phyloP scores from a whole-genome alignment of 1,140 invertebrate genomes.

The Nasonia vitripennis region DNA sequence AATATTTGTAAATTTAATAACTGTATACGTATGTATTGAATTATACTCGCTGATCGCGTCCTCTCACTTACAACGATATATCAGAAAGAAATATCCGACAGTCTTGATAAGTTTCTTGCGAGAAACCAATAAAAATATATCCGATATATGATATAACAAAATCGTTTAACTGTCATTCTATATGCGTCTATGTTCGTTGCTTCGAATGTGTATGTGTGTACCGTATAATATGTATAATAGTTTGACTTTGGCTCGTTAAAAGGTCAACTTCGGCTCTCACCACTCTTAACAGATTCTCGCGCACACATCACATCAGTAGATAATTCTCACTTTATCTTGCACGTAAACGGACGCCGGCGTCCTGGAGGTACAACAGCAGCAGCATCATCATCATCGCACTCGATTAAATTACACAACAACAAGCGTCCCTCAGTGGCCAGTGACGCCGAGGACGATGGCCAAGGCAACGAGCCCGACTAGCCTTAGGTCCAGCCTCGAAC shows the following conservation, averaged over 20 bases:
- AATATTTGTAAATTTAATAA: not conserved
- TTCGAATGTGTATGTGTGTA: not conserved
- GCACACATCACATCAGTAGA: not conserved
- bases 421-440: conserved; percentile 16
- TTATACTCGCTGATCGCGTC: not conserved
- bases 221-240: not conserved
- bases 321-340: not conserved
- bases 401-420: not conserved
- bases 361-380: conserved; percentile 18
- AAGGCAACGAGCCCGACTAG: conserved; percentile 56
- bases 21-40: not conserved
- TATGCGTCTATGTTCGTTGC: conserved; percentile 45
- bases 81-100: not conserved
- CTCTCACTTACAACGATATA: not conserved
- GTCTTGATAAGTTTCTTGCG: not conserved
- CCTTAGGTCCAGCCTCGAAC: conserved; percentile 55
- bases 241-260: conserved; percentile 60
- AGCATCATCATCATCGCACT: not conserved
- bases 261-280: not conserved
- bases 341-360: conserved; percentile 49
- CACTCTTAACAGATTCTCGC: not conserved
- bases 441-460: conserved; percentile 33
- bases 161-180: conserved; percentile 2
- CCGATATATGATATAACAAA: not conserved
- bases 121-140: not conserved